Conservation (phyloP, 2,113 vertebrate genomes). For the Aphyosemion australe region DNA sequence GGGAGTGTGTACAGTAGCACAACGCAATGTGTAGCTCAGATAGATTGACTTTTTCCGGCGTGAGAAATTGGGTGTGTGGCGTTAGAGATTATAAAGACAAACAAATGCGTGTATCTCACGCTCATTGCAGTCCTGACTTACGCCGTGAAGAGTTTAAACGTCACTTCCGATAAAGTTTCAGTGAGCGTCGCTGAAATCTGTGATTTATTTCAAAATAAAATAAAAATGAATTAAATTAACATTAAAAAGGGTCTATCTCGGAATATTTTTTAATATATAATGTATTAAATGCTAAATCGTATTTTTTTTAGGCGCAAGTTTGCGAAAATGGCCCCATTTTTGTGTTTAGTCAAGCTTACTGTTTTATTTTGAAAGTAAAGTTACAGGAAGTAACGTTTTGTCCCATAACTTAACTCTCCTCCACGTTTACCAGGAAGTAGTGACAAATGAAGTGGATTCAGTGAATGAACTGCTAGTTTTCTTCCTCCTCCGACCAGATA, state of each 20-base stretch:
- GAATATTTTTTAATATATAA: accelerated
- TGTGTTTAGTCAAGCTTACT: accelerated
- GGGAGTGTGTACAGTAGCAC: too few species aligned
- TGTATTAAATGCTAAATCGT: too few species aligned
- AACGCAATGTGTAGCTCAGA: too few species aligned
- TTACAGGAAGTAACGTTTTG: not conserved
- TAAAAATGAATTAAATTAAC: accelerated
- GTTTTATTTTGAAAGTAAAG: constrained; percentile 44
- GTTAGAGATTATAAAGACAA: too few species aligned
- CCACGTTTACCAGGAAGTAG: constrained; percentile 69
- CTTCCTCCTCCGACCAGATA: not conserved
- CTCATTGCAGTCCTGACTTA: too few species aligned
- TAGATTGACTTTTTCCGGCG: too few species aligned
- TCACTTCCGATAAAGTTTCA: not conserved
- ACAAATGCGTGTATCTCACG: too few species aligned
- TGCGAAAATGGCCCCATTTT: accelerated
- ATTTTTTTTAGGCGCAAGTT: accelerated
- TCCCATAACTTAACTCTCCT: constrained; percentile 11
- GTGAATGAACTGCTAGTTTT: constrained; percentile 5
- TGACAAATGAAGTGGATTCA: constrained; percentile 25
- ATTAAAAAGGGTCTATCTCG: accelerated
- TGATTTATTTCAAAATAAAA: constrained; percentile 41
- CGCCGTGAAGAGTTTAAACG: too few species aligned
- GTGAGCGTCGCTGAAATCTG: not conserved
- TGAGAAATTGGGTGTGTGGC: too few species aligned